Base-by-base conservation (phyloP, 2,797 vertebrate genomes). In the Zalophus californianus region DNA sequence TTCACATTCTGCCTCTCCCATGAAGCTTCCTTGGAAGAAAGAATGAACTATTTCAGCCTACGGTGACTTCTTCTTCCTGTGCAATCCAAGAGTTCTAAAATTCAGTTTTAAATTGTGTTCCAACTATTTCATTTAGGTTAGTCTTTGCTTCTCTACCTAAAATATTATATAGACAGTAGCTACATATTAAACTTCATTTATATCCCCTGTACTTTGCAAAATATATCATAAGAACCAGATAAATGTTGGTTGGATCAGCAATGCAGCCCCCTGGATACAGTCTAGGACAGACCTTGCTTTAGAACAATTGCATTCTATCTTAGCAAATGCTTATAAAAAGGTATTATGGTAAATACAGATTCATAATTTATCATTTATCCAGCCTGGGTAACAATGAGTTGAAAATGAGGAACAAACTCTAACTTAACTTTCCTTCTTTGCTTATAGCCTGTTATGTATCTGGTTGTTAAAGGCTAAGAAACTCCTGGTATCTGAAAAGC, bases 391-490 rank as follows among this genome's bases (percentile, higher is more conserved):
- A 77, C 18, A 66, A 60, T 27, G 38, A 86, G 73, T 41, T 66
- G 94, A 85, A 90, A 86, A 78, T 68, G 15, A 94, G 25, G 18
- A 50, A 72, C 58, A 86, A 77, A 58, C 25, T 82, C 23, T 60
- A 93, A 66, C 16, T 96, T 79, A 60, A 72, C 54, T 90, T 96
- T 62, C 54, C 48, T 70, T 80, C 44, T 77, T 54, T 79, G 20
- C 29, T 50, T 78, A 52, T 10, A 78, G 9, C 56, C n/a, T 64
- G 56, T 60, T 50, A 73, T 56, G 8, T 38, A 27, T 25, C 62
- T n/a, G 21, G n/a, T 58, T 82, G 58, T 58, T 82, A 25, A 54
- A 94, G 77, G 32, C 23, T 80, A 80, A 90, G 3, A 77, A 56
- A 73, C 66, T 90, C 70, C 64, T 80, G 23, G 13, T 56, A 64